These are phyloP conservation scores for Steatocranus sp. DNA, from an alignment of 2,797 vertebrate species.

Conservation along the genomic window DNA sequence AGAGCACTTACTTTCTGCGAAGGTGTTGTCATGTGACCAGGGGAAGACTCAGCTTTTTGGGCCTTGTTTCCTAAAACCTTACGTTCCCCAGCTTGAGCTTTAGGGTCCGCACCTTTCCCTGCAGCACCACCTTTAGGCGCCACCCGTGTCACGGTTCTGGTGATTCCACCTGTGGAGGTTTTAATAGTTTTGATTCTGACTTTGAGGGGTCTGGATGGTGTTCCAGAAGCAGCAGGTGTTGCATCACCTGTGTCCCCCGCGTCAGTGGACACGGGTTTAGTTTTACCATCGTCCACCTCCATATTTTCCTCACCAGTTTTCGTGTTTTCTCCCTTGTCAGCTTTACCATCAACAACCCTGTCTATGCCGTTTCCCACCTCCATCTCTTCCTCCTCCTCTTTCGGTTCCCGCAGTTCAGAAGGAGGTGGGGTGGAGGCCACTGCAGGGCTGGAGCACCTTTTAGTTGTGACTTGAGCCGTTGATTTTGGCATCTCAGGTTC, in stretches of 20 bases:
- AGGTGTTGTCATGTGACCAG: conserved; percentile 46
- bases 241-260: conserved; percentile 14
- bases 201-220: conserved; percentile 88
- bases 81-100: conserved; percentile 65
- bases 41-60: conserved; percentile 51
- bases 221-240: conserved; percentile 73
- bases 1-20: conserved; percentile 74
- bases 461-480: conserved; percentile 58
- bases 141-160: conserved; percentile 90
- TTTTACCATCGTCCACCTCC: conserved; percentile 66
- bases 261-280: conserved; percentile 37
- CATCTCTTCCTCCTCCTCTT: conserved; percentile 81
- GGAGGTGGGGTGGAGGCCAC: conserved; percentile 72
- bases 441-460: conserved; percentile 71
- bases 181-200: conserved; percentile 97
- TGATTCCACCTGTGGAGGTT: conserved; percentile 91
- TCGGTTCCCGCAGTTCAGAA: conserved; percentile 76
- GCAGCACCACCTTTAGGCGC: conserved; percentile 68
- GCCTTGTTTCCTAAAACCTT: conserved; percentile 57
- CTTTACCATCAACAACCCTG: conserved; percentile 51
- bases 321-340: conserved; percentile 56
- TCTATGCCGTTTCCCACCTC: conserved; percentile 73
- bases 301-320: conserved; percentile 68
- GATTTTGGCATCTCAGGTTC: conserved; percentile 77
- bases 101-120: conserved; percentile 68